Conservation (phyloP, 2,888 invertebrate genomes). For the Adelognathus sp. region DNA sequence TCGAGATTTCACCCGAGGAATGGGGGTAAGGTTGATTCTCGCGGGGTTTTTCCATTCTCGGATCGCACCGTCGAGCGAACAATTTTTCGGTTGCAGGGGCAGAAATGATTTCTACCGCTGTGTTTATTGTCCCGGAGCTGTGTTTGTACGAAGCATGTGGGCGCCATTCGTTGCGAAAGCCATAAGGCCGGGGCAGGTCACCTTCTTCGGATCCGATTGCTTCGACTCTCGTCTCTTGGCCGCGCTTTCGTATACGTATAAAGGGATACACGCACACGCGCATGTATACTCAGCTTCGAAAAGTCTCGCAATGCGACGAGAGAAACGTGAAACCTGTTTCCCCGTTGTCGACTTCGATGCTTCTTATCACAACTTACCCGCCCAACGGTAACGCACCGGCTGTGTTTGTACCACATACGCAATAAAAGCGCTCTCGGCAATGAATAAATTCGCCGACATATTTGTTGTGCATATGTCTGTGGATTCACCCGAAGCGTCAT, state of each 20-base stretch:
- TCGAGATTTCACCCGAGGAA: neutral
- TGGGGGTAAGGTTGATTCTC: neutral
- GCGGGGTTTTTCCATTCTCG: neutral
- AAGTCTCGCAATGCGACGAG: slow-evolving; percentile 29
- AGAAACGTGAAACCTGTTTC: slow-evolving; percentile 54
- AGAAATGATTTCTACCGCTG: neutral
- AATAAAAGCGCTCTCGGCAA: slow-evolving; percentile 1
- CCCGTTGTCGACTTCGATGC: slow-evolving; percentile 43
- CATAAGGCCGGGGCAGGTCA: slow-evolving; percentile 50
- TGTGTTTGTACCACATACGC: slow-evolving; percentile 20
- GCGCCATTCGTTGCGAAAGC: slow-evolving; percentile 55
- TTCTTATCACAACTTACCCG: slow-evolving; percentile 36
- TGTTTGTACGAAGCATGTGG: slow-evolving; percentile 34
- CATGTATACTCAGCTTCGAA: neutral
- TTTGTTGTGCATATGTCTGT: slow-evolving; percentile 44
- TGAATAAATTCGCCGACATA: slow-evolving; percentile 49
- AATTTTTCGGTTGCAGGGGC: slow-evolving; percentile 16
- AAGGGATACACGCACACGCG: too few relatives aligned
- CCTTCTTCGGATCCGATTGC: slow-evolving; percentile 29
- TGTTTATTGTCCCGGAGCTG: slow-evolving; percentile 6
- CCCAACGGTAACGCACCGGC: slow-evolving; percentile 35
- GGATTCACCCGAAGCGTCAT: slow-evolving; percentile 8
- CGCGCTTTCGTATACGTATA: slow-evolving; percentile 1
- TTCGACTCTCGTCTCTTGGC: neutral
- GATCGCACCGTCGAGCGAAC: neutral